These are phyloP conservation scores for Chironomus tepperi DNA, from an alignment of 1,140 invertebrate species.

Conservation along the genomic window DNA sequence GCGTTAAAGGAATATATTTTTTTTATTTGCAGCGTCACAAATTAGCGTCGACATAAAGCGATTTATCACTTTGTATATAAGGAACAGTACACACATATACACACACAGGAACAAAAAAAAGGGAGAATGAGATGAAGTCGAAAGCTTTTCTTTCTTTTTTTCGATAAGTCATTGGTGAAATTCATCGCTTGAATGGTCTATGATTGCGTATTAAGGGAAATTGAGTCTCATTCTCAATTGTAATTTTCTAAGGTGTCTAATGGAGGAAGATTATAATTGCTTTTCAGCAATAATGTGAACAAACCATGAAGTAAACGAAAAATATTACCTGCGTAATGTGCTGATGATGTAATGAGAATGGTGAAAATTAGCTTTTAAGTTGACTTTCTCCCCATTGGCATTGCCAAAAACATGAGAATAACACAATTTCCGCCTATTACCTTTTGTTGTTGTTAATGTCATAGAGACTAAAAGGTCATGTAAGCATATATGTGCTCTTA, in stretches of 20 bases:
- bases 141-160: background rate
- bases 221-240: constrained; percentile 12
- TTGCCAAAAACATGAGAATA: constrained; percentile 1
- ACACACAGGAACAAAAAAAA: no score
- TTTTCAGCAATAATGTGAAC: background rate
- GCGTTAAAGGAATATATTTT: no score
- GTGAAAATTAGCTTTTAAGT: background rate
- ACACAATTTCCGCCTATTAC: background rate
- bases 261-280: constrained; percentile 2
- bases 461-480: background rate
- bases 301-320: background rate
- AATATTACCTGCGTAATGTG: background rate
- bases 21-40: background rate
- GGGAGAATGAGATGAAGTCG: background rate
- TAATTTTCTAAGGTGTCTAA: background rate
- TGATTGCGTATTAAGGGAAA: constrained; percentile 13
- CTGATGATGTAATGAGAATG: background rate
- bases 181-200: constrained; percentile 1
- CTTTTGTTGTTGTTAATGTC: no score
- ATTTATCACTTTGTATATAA: background rate
- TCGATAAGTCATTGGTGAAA: constrained; percentile 7
- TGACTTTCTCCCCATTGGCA: no score
- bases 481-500: no score
- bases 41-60: constrained; percentile 6
- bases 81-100: no score